Conservation (phyloP, 2,888 invertebrate genomes). For the Troilus luridus region DNA sequence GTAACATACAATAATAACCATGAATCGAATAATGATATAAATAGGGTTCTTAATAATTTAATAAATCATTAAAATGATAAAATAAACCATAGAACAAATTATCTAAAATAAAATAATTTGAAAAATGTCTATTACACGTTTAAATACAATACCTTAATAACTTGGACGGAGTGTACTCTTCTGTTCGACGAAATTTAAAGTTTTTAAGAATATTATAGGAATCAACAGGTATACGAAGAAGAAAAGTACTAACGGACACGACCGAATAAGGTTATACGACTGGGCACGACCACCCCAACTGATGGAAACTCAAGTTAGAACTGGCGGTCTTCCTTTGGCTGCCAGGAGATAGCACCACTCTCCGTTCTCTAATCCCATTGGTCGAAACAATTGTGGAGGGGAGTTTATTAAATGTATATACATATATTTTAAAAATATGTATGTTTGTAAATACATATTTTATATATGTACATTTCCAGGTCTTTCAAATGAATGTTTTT, state of each 20-base stretch:
- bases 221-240: conserved; percentile 30
- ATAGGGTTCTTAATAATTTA: not conserved
- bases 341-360: conserved; percentile 37
- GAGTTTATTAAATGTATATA: not conserved
- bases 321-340: not conserved
- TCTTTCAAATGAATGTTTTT: no score
- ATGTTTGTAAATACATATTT: no score
- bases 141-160: not conserved
- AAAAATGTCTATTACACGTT: not conserved
- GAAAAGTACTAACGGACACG: not conserved
- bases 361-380: not conserved
- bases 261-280: conserved; percentile 35
- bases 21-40: not conserved
- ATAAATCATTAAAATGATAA: not conserved
- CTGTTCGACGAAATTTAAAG: not conserved
- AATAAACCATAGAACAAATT: not conserved
- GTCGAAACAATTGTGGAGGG: not conserved
- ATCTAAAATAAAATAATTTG: not conserved
- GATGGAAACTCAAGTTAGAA: not conserved
- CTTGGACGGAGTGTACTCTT: conserved; percentile 39
- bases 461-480: no score
- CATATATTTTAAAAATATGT: no score
- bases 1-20: not conserved
- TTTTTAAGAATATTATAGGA: not conserved
- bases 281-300: not conserved